These are phyloP conservation scores for Fregata magnificens DNA, from an alignment of 2,113 vertebrate genomes.

Conservation along the genomic window DNA sequence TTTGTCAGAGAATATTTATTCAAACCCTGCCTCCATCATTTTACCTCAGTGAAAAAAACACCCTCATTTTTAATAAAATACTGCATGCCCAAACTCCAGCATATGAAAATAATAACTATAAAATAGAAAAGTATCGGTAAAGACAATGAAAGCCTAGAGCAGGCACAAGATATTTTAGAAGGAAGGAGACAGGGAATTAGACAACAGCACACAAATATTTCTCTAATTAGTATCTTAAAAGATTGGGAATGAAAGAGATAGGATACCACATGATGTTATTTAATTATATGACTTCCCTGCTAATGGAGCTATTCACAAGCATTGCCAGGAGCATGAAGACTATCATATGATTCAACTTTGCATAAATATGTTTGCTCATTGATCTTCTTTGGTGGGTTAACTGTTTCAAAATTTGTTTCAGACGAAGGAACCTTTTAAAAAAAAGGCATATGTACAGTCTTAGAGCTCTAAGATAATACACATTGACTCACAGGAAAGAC, in stretches of 20 bases:
- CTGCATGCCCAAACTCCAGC: background rate
- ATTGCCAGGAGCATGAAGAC: constrained; percentile 43
- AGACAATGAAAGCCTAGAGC: constrained; percentile 1
- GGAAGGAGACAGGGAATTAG: constrained; percentile 9
- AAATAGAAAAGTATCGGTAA: background rate
- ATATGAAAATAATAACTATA: background rate
- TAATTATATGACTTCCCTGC: constrained; percentile 54
- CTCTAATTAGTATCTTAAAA: constrained; percentile 59
- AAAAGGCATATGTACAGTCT: background rate
- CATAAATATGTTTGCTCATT: constrained; percentile 22
- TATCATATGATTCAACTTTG: constrained; percentile 47
- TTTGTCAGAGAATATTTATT: background rate
- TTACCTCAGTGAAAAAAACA: background rate
- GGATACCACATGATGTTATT: constrained; percentile 43
- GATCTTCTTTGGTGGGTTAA: constrained; percentile 67
- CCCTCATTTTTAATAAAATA: background rate
- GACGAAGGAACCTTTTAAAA: background rate
- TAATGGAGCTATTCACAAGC: constrained; percentile 47
- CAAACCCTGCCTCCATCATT: background rate
- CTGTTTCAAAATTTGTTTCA: constrained; percentile 36
- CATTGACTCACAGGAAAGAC: background rate
- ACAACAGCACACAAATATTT: constrained; percentile 31
- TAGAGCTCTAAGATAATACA: background rate
- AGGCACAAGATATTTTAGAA: background rate
- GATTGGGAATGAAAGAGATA: constrained; percentile 17